phyloP scores from a whole-genome alignment of 2,888 invertebrate species.

The Gymnosoma rotundatum region DNA sequence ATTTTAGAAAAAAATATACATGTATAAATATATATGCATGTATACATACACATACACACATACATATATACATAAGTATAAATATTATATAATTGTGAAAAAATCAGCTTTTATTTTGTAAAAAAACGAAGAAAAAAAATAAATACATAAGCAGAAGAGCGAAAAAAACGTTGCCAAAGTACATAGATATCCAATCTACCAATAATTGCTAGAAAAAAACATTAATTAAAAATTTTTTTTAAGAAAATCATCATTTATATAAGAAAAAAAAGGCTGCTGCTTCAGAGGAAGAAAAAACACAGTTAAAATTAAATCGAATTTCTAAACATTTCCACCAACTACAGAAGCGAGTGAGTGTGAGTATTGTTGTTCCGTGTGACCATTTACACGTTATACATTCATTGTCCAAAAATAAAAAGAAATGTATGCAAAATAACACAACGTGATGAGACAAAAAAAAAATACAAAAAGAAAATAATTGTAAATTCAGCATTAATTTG shows the following conservation, averaged over 20 bases:
- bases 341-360: not conserved
- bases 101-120: slow-evolving; percentile 47
- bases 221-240: slow-evolving; percentile 64
- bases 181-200: slow-evolving; percentile 60
- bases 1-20: slow-evolving; percentile 57
- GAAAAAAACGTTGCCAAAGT: slow-evolving; percentile 35
- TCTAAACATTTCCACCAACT: slow-evolving; percentile 18
- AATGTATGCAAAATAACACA: slow-evolving; percentile 50
- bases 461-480: slow-evolving; percentile 1
- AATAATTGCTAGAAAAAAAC: slow-evolving; percentile 67
- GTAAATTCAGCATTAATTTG: slow-evolving; percentile 54
- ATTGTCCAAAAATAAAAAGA: not conserved
- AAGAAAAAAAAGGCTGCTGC: not conserved
- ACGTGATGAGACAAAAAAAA: slow-evolving; percentile 2
- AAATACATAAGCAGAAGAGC: slow-evolving; percentile 47
- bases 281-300: slow-evolving; percentile 20
- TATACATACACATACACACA: not conserved
- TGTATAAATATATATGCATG: not conserved
- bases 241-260: too few relatives aligned
- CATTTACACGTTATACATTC: slow-evolving; percentile 13
- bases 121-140: slow-evolving; percentile 11
- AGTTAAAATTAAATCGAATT: slow-evolving; percentile 57
- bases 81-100: slow-evolving; percentile 27
- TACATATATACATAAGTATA: not conserved
- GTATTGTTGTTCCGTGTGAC: not conserved